Evolutionary conservation across 2,888 invertebrate species (phyloP), one percentile per base, ranked within the genome.

Genomic region (Cryptus armator): DNA sequence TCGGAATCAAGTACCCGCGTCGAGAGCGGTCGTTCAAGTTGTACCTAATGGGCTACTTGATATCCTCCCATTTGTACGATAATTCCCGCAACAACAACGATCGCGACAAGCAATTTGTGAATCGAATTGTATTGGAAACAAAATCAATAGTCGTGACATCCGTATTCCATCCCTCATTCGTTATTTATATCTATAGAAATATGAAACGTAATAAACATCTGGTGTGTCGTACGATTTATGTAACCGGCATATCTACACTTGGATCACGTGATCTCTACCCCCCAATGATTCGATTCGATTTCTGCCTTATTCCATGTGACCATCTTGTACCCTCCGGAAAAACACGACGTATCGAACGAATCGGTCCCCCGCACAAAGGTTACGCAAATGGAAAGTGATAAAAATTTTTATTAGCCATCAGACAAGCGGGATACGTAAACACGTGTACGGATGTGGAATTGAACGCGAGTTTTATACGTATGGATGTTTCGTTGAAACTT

Each of bases 331-430:
- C n/a, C 37, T 16, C 37, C 32, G 32, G n/a, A 62, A 62, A 29
- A 37, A n/a, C 62, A n/a, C 32, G 32, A 32, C 5, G 29, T 14
- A 62, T 62, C 62, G 62, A 62, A 62, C 29, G 4, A 32, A 32
- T 62, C 62, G 29, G 62, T 29, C 2, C 24, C 3, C 24, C 59
- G 46, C 14, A 12, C 6, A 32, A 46, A 29, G 46, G 53, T 53
- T 67, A 67, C 29, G 16, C 59, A 44, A 59, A 70, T 59, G 46
- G 46, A 32, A 19, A 16, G 59, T 46, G 68, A 44, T 78, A 62
- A 78, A 68, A 70, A 9, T 53, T 70, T 78, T 70, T 59, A 62
- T 59, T 16, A 37, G 3, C 29, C 37, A 48, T 48, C 37, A 10
- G 59, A 29, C 68, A 70, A 37, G 56, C 56, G 24, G 37, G 7